These are phyloP conservation scores for Pelagia noctiluca DNA, from an alignment of 30 jellyfish, hydroid and myxozoan genomes.

Conservation along the genomic window DNA sequence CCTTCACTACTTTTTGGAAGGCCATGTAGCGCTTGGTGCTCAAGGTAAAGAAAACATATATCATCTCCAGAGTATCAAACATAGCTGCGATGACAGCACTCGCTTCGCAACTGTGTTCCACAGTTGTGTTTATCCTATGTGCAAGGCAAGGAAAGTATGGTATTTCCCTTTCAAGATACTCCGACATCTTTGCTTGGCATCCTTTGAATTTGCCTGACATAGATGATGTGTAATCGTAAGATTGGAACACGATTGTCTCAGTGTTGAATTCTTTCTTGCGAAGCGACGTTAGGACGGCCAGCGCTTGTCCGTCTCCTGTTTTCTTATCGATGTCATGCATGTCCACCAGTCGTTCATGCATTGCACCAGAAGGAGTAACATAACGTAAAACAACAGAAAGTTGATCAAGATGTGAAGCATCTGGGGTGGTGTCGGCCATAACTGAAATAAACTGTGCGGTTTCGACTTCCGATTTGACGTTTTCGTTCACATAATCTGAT, in stretches of 20 bases:
- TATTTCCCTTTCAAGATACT: conserved; percentile 54
- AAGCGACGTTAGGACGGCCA: conserved; percentile 47
- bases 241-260: conserved; percentile 53
- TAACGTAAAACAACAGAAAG: conserved; percentile 33
- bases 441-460: conserved; percentile 35
- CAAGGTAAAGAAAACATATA: conserved; percentile 37
- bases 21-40: conserved; percentile 29
- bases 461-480: conserved; percentile 22
- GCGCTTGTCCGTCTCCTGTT: conserved; percentile 49
- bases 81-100: conserved; percentile 3
- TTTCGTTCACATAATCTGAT: conserved; percentile 18
- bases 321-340: conserved; percentile 34
- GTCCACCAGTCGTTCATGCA: conserved; percentile 29
- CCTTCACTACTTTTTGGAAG: conserved; percentile 15
- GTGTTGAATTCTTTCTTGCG: conserved; percentile 51
- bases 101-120: conserved; percentile 28
- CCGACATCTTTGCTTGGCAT: conserved; percentile 25
- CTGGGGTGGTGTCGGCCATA: conserved; percentile 30
- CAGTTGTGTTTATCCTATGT: conserved; percentile 10
- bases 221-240: conserved; percentile 56
- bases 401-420: conserved; percentile 43
- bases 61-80: conserved; percentile 28
- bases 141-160: conserved; percentile 50
- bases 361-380: conserved; percentile 25
- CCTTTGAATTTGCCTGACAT: conserved; percentile 50